Conservation (phyloP, 2,797 vertebrate genomes). For the Pangasius macronema region DNA sequence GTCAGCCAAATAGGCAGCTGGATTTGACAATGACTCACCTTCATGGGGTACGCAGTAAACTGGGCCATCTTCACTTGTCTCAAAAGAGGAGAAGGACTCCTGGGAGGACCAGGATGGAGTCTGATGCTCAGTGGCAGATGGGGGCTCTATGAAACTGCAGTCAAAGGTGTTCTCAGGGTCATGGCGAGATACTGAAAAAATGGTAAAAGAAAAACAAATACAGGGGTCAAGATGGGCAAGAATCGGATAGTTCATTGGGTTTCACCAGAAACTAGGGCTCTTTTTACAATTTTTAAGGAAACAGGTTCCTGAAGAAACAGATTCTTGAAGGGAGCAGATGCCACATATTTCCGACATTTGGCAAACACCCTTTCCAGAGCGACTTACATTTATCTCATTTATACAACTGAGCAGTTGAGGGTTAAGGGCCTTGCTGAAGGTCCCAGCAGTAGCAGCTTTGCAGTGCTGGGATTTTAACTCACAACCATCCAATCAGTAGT, state of each 20-base stretch:
- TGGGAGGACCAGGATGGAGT: constrained; percentile 94
- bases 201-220: constrained; percentile 58
- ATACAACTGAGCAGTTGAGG: no score
- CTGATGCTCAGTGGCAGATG: constrained; percentile 88
- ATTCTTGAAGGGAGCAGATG: not conserved
- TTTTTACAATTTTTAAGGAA: constrained; percentile 27
- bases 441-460: no score
- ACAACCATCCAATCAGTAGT: no score
- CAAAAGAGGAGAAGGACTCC: constrained; percentile 96
- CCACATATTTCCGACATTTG: no score
- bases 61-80: constrained; percentile 92
- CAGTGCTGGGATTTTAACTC: no score
- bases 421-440: no score
- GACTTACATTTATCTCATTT: no score
- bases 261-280: constrained; percentile 68
- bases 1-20: constrained; percentile 58
- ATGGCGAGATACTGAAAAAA: constrained; percentile 87
- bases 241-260: constrained; percentile 54
- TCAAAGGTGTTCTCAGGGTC: constrained; percentile 96
- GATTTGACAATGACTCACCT: constrained; percentile 78
- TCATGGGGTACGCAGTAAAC: constrained; percentile 96
- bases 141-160: constrained; percentile 97
- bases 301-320: not conserved
- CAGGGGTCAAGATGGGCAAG: constrained; percentile 66
- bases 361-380: no score